phyloP scores from a whole-genome alignment of 2,113 vertebrate species.

The Odontesthes bonariensis region DNA sequence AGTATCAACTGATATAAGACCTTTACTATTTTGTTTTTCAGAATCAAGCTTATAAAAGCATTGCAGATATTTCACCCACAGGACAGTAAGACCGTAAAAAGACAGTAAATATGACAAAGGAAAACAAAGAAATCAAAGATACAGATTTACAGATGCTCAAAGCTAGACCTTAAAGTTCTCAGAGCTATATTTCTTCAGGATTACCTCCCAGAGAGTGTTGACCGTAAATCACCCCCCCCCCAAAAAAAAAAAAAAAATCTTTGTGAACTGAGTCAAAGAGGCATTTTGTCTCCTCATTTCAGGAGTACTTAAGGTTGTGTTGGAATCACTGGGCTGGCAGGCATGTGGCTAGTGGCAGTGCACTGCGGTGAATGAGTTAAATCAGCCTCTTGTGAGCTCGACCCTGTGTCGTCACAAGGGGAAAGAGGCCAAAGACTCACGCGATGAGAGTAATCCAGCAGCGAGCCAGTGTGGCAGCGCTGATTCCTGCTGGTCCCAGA shows the following conservation, averaged over 20 bases:
- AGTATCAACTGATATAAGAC: no score
- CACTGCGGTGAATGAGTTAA: conserved; percentile 82
- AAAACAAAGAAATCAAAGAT: conserved; percentile 10
- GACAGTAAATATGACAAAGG: no score
- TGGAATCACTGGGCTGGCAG: conserved; percentile 73
- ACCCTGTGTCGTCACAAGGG: conserved; percentile 72
- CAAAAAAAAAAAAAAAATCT: conserved; percentile 50
- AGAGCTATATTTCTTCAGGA: conserved; percentile 44
- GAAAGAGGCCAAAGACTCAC: conserved; percentile 76
- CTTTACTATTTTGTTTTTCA: no score
- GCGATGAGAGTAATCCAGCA: conserved; percentile 78
- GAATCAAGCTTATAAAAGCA: no score
- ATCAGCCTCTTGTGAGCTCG: conserved; percentile 76
- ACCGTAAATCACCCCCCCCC: conserved; percentile 48
- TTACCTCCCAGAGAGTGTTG: conserved; percentile 50
- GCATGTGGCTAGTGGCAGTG: conserved; percentile 76
- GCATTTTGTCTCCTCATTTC: conserved; percentile 72
- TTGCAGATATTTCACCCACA: no score
- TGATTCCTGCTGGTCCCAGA: conserved; percentile 72
- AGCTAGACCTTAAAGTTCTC: conserved; percentile 28
- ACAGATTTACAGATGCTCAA: conserved; percentile 32
- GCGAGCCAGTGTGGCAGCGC: conserved; percentile 75
- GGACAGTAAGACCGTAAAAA: no score
- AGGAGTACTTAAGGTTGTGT: conserved; percentile 69
- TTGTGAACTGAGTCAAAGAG: conserved; percentile 67